Evolutionary conservation across 2,888 invertebrate genomes (phyloP).

Genomic region (Oscheius sp.): DNA sequence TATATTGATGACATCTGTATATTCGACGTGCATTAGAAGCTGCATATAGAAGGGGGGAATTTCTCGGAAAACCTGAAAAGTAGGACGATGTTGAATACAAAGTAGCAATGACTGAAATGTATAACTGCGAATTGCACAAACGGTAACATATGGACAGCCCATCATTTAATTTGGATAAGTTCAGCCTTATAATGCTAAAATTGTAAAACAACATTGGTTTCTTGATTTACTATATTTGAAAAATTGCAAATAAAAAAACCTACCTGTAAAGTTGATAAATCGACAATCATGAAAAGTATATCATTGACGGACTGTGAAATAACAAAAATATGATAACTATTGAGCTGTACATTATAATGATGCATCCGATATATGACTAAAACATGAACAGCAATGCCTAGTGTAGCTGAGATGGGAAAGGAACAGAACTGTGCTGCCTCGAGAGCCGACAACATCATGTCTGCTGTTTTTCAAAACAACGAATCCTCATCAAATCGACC

Average conservation of each 20-base stretch:
- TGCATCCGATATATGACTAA: background rate
- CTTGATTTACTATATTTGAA: background rate
- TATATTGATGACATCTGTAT: background rate
- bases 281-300: conserved; percentile 7
- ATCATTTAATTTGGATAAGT: too few relatives aligned
- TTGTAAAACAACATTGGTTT: background rate
- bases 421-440: conserved; percentile 10
- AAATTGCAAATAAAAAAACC: too few relatives aligned
- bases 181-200: background rate
- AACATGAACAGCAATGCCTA: background rate
- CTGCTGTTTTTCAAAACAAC: background rate
- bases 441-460: background rate
- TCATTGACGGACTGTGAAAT: conserved; percentile 16
- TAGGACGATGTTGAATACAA: background rate
- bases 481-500: background rate
- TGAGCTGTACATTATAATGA: background rate
- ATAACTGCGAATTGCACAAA: too few relatives aligned
- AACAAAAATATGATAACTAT: conserved; percentile 4
- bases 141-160: too few relatives aligned
- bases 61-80: conserved; percentile 3
- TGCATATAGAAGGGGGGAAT: background rate
- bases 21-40: conserved; percentile 9
- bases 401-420: background rate
- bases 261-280: conserved; percentile 5
- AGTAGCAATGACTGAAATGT: background rate